Percentiles rank a stretch among this genome's conserved stretches.
Conservation (phyloP, 1,140 invertebrate species). For the Carcinoscorpius rotundicauda region DNA sequence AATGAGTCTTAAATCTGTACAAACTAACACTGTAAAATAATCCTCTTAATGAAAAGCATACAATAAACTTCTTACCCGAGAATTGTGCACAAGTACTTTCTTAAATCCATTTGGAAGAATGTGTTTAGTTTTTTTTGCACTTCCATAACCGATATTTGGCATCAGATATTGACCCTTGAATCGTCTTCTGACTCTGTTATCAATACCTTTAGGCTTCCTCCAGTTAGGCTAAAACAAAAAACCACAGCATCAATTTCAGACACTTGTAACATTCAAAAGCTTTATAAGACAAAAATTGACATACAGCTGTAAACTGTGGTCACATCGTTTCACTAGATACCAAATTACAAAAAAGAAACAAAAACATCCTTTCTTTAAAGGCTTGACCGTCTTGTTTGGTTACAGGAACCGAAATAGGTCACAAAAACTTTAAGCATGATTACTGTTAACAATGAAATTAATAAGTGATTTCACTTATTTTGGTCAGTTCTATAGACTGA, state of each 20-base stretch:
- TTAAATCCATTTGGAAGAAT: conserved; percentile 96
- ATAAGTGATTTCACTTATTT: no score
- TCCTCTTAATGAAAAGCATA: no score
- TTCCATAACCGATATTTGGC: conserved; percentile 99
- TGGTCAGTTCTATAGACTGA: no score
- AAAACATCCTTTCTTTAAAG: background rate
- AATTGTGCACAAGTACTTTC: conserved; percentile 78
- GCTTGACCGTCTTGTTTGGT: no score
- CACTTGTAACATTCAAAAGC: no score
- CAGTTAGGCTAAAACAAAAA: conserved; percentile 53
- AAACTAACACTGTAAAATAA: no score
- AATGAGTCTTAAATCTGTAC: no score
- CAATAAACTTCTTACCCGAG: conserved; percentile 48
- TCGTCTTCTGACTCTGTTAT: conserved; percentile 93
- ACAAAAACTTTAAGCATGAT: no score
- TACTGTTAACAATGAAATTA: no score
- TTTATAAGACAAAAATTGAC: no score
- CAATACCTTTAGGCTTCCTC: conserved; percentile 96
- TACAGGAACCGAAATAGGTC: no score
- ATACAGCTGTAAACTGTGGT: conserved; percentile 1
- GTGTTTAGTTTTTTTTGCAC: conserved; percentile 82
- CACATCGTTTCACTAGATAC: conserved; percentile 8
- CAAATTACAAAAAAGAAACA: background rate
- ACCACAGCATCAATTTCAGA: no score
- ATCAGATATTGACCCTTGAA: conserved; percentile 99